Percentiles rank a stretch among this genome's conserved stretches.
These are phyloP conservation scores for Lophius americanus DNA, from an alignment of 2,797 vertebrate genomes.

Conservation along the genomic window DNA sequence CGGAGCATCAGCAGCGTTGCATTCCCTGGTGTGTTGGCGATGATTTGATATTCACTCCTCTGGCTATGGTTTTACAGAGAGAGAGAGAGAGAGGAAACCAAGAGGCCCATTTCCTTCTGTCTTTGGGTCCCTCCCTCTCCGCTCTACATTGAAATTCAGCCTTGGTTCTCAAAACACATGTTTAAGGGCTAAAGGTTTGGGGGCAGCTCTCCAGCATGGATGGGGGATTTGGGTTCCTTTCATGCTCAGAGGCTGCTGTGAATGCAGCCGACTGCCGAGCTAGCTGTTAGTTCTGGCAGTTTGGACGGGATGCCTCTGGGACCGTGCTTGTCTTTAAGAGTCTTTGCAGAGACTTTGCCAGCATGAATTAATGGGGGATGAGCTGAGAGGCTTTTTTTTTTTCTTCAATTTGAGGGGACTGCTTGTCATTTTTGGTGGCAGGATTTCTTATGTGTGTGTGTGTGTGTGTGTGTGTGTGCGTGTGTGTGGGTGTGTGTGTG, in stretches of 20 bases:
- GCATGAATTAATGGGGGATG: conserved; percentile 75
- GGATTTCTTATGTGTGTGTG: conserved; percentile 22
- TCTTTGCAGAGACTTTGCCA: conserved; percentile 76
- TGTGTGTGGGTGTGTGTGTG: not conserved
- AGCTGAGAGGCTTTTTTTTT: conserved; percentile 58
- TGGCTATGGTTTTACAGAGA: conserved; percentile 68
- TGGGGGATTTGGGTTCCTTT: conserved; percentile 71
- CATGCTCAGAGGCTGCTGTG: conserved; percentile 56
- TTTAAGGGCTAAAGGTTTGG: conserved; percentile 74
- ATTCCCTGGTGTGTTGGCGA: conserved; percentile 64
- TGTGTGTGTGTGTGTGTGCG: conserved; percentile 3
- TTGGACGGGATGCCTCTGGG: conserved; percentile 71
- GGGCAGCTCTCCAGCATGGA: conserved; percentile 65
- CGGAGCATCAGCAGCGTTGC: conserved; percentile 51
- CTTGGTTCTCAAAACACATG: conserved; percentile 63
- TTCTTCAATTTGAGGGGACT: conserved; percentile 60
- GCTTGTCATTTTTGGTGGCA: conserved; percentile 66
- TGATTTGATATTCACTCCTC: conserved; percentile 70
- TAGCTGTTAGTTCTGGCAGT: conserved; percentile 74
- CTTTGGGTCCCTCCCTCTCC: conserved; percentile 47
- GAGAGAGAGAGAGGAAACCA: conserved; percentile 29
- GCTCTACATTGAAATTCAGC: conserved; percentile 58
- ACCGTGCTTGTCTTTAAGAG: conserved; percentile 73
- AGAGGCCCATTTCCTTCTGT: conserved; percentile 23
- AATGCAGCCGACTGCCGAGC: conserved; percentile 65